phyloP scores from a whole-genome alignment of 1,140 invertebrate genomes.

The Drosophila albomicans region DNA sequence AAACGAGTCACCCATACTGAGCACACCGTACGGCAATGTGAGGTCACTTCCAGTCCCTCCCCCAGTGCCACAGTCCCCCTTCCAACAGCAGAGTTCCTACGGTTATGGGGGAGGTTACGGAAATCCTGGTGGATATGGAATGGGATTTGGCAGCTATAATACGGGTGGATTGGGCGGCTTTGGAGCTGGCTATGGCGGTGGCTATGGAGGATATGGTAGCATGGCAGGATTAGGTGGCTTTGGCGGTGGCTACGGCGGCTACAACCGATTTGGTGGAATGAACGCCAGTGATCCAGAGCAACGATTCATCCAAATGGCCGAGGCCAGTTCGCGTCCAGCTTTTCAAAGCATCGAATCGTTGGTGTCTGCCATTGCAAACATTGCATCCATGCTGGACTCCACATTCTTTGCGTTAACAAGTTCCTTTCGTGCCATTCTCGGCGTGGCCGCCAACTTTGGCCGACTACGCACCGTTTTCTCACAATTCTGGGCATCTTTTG shows the following conservation, averaged over 20 bases:
- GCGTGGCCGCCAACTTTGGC: constrained; percentile 97
- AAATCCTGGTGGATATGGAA: constrained; percentile 10
- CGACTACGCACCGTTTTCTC: constrained; percentile 92
- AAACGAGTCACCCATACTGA: constrained; percentile 66
- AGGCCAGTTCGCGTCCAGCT: constrained; percentile 95
- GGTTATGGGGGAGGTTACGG: constrained; percentile 46
- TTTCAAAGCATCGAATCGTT: constrained; percentile 98
- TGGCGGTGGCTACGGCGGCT: constrained; percentile 78
- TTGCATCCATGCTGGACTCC: constrained; percentile 98
- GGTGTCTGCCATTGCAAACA: constrained; percentile 95
- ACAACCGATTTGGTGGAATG: constrained; percentile 86
- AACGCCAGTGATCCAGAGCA: constrained; percentile 80
- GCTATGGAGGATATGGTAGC: constrained; percentile 50
- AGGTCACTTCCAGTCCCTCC: constrained; percentile 62
- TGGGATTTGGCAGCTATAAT: constrained; percentile 27
- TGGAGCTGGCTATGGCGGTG: constrained; percentile 49
- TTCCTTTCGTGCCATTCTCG: constrained; percentile 97
- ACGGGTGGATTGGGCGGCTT: constrained; percentile 43
- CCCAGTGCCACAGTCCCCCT: constrained; percentile 68
- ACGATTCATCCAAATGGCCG: constrained; percentile 93
- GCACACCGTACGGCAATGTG: constrained; percentile 78
- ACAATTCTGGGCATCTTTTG: constrained; percentile 93
- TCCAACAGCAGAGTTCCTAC: constrained; percentile 58
- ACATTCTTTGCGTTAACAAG: constrained; percentile 97
- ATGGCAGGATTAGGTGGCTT: constrained; percentile 54